Percentiles rank a stretch among this genome's conserved stretches.
phyloP scores from a whole-genome alignment of 2,797 vertebrate species.

The Cottoperca gobio region DNA sequence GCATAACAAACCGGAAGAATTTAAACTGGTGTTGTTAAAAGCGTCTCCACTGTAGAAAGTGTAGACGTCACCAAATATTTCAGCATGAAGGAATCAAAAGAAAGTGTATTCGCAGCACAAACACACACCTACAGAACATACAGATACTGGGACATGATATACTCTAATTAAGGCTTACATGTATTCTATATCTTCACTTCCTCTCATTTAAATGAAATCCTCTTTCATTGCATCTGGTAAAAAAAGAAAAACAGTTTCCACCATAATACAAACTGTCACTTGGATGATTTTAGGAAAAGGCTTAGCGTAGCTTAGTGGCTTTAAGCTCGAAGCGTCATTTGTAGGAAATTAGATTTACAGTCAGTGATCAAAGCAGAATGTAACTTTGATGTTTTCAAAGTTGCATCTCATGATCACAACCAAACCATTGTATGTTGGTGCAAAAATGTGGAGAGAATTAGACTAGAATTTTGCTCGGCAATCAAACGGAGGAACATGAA shows the following conservation, averaged over 20 bases:
- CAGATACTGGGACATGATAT: background rate
- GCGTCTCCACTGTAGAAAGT: background rate
- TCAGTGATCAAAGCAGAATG: conserved; percentile 59
- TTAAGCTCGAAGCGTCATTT: conserved; percentile 56
- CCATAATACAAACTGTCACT: conserved; percentile 49
- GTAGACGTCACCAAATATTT: background rate
- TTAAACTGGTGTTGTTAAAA: background rate
- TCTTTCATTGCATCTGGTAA: conserved; percentile 31
- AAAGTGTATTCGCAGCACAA: background rate
- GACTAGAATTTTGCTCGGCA: conserved; percentile 9
- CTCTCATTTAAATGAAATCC: conserved; percentile 43
- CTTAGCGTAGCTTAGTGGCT: conserved; percentile 56
- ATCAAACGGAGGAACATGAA: conserved; percentile 15
- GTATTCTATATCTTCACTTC: conserved; percentile 8
- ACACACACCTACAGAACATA: background rate
- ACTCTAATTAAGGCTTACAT: conserved; percentile 2
- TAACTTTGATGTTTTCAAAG: conserved; percentile 62
- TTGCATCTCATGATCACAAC: conserved; percentile 35
- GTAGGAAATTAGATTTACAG: conserved; percentile 68
- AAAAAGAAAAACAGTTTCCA: conserved; percentile 7
- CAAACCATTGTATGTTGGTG: conserved; percentile 34
- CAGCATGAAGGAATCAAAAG: background rate
- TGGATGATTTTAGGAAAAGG: conserved; percentile 56
- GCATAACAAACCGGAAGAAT: background rate
- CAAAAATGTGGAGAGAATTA: conserved; percentile 2